Evolutionary conservation across 1,140 invertebrate species (phyloP), one percentile per base, ranked within the genome.

Genomic region (Agraylea sexmaculata): DNA sequence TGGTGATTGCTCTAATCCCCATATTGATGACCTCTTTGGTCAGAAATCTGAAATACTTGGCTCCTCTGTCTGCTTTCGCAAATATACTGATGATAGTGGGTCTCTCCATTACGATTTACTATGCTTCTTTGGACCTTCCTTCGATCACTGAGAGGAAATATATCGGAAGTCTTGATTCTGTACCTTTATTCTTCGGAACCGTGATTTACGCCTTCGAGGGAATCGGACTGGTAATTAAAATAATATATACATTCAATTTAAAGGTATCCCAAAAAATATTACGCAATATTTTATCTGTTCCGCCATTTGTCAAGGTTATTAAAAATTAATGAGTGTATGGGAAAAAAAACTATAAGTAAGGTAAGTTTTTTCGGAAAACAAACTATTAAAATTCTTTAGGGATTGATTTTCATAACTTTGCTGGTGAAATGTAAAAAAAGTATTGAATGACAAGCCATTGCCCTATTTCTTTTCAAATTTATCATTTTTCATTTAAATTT

Each of bases 141-240:
- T 53, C 70, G 1, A 55, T 78, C 1, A 7, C 35, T 12, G 54
- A 63, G 10, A 68, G 74, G 45, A 53, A 54, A 12, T 73, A 71
- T 46, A 59, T 78, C 15, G 75, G 70, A 0, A 57, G 64, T 10
- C 74, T 70, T 59, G 56, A 65, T 31, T 59, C 69, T 18, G 47
- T 84, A 42, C 80, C 82, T 0, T 59, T 85, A 2, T 87, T 75
- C 55, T 83, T 85, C 49, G 80, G 80, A 30, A 85, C 80, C 4
- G 77, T 80, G 21, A 74, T 86, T 37, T 86, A 80, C 51, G 78
- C 82, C 20, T 86, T 85, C 49, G 83, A 85, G 58, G 83, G 82
- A 40, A 84, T 85, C 39, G 80, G 78, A 28, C 59, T 85, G 65
- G 81, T 86, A 53, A 70, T 64, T 52, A 36, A 41, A n/a, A 42